Conservation (phyloP, 2,797 vertebrate genomes). For the Mormyrops attenuatus region DNA sequence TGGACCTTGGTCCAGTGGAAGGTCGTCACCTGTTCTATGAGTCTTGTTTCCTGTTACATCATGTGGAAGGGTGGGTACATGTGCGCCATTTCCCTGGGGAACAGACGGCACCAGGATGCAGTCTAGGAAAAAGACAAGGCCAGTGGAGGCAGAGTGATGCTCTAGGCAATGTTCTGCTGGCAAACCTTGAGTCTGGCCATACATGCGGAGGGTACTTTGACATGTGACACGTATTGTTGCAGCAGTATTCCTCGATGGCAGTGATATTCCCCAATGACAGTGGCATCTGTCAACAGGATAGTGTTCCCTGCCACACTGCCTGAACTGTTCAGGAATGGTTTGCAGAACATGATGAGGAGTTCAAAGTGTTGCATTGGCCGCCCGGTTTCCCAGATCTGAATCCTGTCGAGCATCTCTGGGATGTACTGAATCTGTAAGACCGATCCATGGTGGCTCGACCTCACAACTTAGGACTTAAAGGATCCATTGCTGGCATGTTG, state of each 20-base stretch:
- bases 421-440: not conserved
- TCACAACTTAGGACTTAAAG: not conserved
- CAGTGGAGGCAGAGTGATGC: not conserved
- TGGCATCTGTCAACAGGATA: not conserved
- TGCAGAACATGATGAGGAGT: not conserved
- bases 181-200: not conserved
- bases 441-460: not conserved
- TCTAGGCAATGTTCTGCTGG: not conserved
- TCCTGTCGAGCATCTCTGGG: not conserved
- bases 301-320: not conserved
- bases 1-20: not conserved
- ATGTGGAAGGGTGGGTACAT: not conserved
- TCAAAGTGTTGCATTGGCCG: not conserved
- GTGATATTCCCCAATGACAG: not conserved
- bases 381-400: not conserved
- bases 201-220: not conserved
- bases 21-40: not conserved
- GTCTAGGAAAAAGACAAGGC: not conserved
- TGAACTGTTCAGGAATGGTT: not conserved
- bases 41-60: not conserved
- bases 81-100: not conserved
- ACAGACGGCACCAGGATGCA: not conserved
- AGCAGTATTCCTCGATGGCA: not conserved
- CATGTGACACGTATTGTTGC: not conserved
- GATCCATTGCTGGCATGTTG: not conserved